Conservation (phyloP, 1,140 invertebrate species). For the Paraescarpia echinospica region DNA sequence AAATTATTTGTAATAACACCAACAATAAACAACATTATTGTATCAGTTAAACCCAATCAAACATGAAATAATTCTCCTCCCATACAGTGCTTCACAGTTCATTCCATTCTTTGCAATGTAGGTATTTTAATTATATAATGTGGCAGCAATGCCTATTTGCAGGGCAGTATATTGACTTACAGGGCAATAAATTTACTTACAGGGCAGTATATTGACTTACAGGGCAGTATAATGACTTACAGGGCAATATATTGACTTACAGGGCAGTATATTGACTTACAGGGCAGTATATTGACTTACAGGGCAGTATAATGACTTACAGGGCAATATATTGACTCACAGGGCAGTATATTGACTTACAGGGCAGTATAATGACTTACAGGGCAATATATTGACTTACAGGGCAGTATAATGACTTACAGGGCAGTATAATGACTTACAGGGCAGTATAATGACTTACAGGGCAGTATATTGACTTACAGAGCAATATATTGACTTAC, state of each 20-base stretch:
- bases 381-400: constrained; percentile 57
- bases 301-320: too few relatives aligned
- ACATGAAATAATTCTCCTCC: background rate
- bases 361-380: too few relatives aligned
- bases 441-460: constrained; percentile 57
- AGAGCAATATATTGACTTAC: too few relatives aligned
- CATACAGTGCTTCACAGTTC: background rate
- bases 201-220: constrained; percentile 57
- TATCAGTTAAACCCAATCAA: background rate
- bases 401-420: constrained; percentile 97
- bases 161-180: too few relatives aligned
- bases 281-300: constrained; percentile 97
- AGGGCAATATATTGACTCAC: constrained; percentile 57
- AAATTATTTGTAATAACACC: background rate
- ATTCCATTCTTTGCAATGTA: background rate
- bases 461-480: constrained; percentile 97
- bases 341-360: constrained; percentile 97
- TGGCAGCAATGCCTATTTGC: background rate
- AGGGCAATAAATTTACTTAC: too few relatives aligned
- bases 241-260: too few relatives aligned
- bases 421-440: too few relatives aligned
- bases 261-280: constrained; percentile 57
- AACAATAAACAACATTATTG: too few relatives aligned
- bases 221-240: constrained; percentile 97
- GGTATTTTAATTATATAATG: background rate